Base-by-base conservation (phyloP, 1,140 invertebrate species). In the Drosophila busckii region DNA sequence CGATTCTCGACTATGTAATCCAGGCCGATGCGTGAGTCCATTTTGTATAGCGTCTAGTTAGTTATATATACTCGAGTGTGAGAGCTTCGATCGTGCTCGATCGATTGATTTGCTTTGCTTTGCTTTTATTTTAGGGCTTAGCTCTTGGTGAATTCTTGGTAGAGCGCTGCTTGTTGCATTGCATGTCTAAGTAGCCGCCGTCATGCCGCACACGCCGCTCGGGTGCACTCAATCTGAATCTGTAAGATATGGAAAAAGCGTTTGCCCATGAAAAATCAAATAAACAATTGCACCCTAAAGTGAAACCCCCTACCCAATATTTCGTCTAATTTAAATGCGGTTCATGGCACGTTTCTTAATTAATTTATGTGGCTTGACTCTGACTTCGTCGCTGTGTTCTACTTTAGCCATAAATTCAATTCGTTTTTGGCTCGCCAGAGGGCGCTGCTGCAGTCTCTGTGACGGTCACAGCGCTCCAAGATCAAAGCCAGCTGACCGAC, bases 1-100 rank as follows among this genome's bases (percentile, higher is more conserved):
- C 93, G 93, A 89, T 96, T 96, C 87, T 97, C 95, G 44, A 97
- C 94, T 86, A 97, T 97, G 88, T 96, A 96, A 90, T 97, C 95
- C 87, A 97, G 90, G 71, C 95, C 95, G 85, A 96, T 94, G 70
- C 94, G 91, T 66, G 94, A 95, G 90, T 96, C 94, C 94, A 95
- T 95, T 38, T 49, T 40, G 23, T 32, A n/a, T 42, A 7, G 9
- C 42, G 7, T 23, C 28, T 16, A 0, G n/a, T 9, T 44, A 34
- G 12, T 23, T 44, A 7, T 42, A 13, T 31, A 31, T 44, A 22
- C 12, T 55, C 52, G 25, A n/a, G n/a, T n/a, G 34, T 35, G 20
- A 17, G 13, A 3, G 4, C 9, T 25, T 23, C 4, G 26, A 6
- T 17, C 46, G 22, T 28, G 34, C 56, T 54, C 45, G 52, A 54